These are phyloP conservation scores for Gymnocephalus cernua DNA, from an alignment of 2,113 vertebrate species.

Conservation along the genomic window DNA sequence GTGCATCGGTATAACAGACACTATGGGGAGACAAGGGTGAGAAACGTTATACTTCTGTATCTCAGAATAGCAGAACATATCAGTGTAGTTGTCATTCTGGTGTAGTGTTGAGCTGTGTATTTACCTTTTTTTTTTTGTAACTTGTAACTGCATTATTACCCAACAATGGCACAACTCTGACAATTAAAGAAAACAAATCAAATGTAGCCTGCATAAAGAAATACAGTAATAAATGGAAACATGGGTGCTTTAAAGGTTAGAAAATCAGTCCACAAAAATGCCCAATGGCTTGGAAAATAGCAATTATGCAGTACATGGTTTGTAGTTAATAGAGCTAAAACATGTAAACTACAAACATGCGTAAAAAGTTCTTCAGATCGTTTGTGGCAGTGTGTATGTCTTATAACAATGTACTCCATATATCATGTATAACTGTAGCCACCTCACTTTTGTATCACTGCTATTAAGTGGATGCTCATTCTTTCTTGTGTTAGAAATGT, in stretches of 20 bases:
- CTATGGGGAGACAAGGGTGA: constrained; percentile 87
- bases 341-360: background rate
- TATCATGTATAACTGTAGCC: background rate
- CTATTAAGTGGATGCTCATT: background rate
- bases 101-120: background rate
- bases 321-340: background rate
- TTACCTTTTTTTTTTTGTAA: background rate
- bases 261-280: background rate
- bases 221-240: background rate
- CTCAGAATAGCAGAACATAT: background rate
- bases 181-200: background rate
- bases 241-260: background rate
- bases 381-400: background rate
- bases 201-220: background rate
- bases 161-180: background rate
- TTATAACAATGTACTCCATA: background rate
- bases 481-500: background rate
- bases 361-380: background rate
- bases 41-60: background rate
- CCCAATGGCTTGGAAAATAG: background rate
- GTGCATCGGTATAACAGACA: constrained; percentile 91
- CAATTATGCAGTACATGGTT: background rate
- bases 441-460: background rate
- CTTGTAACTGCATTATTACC: background rate
- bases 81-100: background rate